phyloP scores from a whole-genome alignment of 2,797 vertebrate genomes.

The Alca torda region DNA sequence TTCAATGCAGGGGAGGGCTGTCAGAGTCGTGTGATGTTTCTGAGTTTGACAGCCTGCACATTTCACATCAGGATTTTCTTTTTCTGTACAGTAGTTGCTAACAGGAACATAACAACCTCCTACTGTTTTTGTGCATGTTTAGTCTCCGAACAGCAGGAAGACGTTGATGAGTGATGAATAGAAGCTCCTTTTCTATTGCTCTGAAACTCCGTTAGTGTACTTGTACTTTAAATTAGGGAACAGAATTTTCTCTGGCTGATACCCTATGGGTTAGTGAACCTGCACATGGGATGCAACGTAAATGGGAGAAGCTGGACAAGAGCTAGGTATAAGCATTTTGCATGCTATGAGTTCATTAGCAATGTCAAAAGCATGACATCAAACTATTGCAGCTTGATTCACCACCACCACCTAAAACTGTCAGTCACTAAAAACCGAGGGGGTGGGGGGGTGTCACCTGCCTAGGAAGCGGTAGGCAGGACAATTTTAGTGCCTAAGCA shows the following conservation, averaged over 20 bases:
- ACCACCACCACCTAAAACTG: not conserved
- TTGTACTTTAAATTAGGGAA: not conserved
- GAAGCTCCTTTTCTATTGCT: not conserved
- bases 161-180: not conserved
- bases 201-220: not conserved
- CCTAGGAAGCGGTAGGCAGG: not conserved
- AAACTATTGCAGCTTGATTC: not conserved
- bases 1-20: not conserved
- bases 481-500: not conserved
- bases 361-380: not conserved
- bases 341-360: not conserved
- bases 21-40: not conserved
- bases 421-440: not conserved
- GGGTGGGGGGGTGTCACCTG: not conserved
- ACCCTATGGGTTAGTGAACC: not conserved
- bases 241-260: not conserved
- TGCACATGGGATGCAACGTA: not conserved
- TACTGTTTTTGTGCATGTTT: not conserved
- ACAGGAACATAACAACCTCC: constrained; percentile 14
- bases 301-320: not conserved
- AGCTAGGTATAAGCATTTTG: not conserved
- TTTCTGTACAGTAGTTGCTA: not conserved
- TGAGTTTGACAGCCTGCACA: constrained; percentile 4
- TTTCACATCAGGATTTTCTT: not conserved
- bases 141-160: not conserved